Evolutionary conservation across 2,888 invertebrate species (phyloP), one percentile per base, ranked within the genome.

Genomic region (Operophtera brumata): DNA sequence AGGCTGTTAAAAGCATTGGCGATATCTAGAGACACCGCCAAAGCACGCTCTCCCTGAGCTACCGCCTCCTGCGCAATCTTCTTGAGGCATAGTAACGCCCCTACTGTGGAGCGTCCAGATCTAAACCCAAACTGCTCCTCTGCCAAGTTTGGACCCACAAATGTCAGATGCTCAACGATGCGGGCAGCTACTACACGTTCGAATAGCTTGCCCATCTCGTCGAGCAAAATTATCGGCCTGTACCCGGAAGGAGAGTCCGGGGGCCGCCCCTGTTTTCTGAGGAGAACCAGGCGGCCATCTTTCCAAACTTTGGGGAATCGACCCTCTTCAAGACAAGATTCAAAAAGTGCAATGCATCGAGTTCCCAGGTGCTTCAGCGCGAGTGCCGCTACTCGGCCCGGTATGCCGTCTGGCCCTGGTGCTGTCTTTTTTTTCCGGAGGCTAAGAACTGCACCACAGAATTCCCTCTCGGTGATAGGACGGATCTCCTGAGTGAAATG

Each of bases 1-100:
- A 71, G 39, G 10, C 57, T 43, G 13, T 68, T 67, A 11, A 68
- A 71, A 0, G 66, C 65, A 30, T 69, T 68, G 35, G 57, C 53
- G 5, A 67, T 67, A 14, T 67, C 67, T 0, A 67, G 10, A 0
- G 61, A 62, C 3, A 66, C 55, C 12, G 61, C 66, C 44, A 67
- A 9, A 4, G 57, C 46, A n/a, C 56, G 60, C 10, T 51, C 59
- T 0, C 64, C 64, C 13, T 10, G 40, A 9, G 39, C 8, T 4
- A 51, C 35, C 1, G 58, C 61, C 11, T 52, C 43, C 9, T 53
- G 50, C n/a, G 48, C 10, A 0, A 51, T 10, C 0, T 13, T 4
- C 25, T 39, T 44, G 0, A 65, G 28, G 12, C 47, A 42, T 10
- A 35, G 1, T 2, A 61, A 36, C 1, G 59, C 57, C 4, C n/a